These are phyloP conservation scores for Eupithecia vulgata DNA, from an alignment of 2,888 invertebrate species.

Conservation along the genomic window DNA sequence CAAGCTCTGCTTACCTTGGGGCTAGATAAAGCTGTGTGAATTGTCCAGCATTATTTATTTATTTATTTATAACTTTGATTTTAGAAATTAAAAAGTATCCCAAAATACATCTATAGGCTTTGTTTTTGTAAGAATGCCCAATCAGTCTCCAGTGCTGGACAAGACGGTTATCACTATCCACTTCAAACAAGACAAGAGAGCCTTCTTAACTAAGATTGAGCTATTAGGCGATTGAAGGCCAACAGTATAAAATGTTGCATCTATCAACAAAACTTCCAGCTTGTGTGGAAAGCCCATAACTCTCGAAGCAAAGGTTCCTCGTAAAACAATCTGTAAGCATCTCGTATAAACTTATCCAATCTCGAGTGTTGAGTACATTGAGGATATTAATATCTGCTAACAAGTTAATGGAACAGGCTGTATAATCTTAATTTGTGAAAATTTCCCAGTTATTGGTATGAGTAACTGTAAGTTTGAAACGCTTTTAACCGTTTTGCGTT, in stretches of 20 bases:
- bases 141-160: not conserved
- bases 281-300: slow-evolving; percentile 7
- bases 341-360: slow-evolving; percentile 47
- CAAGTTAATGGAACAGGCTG: slow-evolving; percentile 39
- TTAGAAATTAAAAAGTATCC: too few relatives aligned
- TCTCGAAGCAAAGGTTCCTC: slow-evolving; percentile 24
- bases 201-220: not conserved
- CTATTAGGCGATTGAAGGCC: not conserved
- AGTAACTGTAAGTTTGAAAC: slow-evolving; percentile 21
- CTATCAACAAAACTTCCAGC: slow-evolving; percentile 2
- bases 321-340: slow-evolving; percentile 45
- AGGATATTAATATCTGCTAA: slow-evolving; percentile 42
- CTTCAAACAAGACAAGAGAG: not conserved
- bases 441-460: slow-evolving; percentile 20
- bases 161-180: not conserved
- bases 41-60: too few relatives aligned
- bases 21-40: too few relatives aligned
- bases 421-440: slow-evolving; percentile 29
- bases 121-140: not conserved
- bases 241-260: not conserved
- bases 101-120: too few relatives aligned
- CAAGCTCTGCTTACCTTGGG: too few relatives aligned
- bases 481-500: not conserved
- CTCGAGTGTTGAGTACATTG: slow-evolving; percentile 37
- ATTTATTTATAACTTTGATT: too few relatives aligned